Base-by-base conservation (phyloP, 1,140 invertebrate genomes). In the Papilio xuthus region DNA sequence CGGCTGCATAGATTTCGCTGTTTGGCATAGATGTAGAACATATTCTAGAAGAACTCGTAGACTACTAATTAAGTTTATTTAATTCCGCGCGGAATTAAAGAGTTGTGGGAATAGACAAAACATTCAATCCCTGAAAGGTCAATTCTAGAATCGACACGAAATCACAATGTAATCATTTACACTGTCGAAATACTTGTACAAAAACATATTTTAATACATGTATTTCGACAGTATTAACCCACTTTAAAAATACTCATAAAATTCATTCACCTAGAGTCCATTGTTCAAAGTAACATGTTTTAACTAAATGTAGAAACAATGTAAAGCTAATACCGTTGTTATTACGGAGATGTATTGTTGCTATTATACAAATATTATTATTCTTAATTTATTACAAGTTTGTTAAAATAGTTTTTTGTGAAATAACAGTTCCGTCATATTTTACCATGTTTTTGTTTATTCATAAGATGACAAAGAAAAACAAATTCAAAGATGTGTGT, bases 41-140 rank as follows among this genome's bases (percentile, higher is more conserved):
- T n/a, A n/a, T n/a, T n/a, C n/a, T n/a, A n/a, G n/a, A n/a, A n/a
- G n/a, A n/a, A n/a, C n/a, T n/a, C n/a, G n/a, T n/a, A n/a, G n/a
- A n/a, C n/a, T n/a, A n/a, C n/a, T n/a, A n/a, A n/a, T n/a, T n/a
- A n/a, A n/a, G n/a, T n/a, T n/a, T n/a, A n/a, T n/a, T n/a, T n/a
- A n/a, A n/a, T n/a, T n/a, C n/a, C n/a, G n/a, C n/a, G n/a, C n/a
- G n/a, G n/a, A n/a, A n/a, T n/a, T n/a, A n/a, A n/a, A n/a, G n/a
- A n/a, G n/a, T n/a, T n/a, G n/a, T n/a, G n/a, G n/a, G 60, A 28
- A 67, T 67, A 26, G 32, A 67, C 32, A 67, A 67, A 67, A 67
- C 26, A 32, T 72, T 47, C 71, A 47, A 72, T 72, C 71, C 71
- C n/a, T 53, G 42, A 63, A 63, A 76, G 74, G 53, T 76, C 53